phyloP scores from a whole-genome alignment of 1,140 invertebrate species.

The Polypedilum vanderplanki region DNA sequence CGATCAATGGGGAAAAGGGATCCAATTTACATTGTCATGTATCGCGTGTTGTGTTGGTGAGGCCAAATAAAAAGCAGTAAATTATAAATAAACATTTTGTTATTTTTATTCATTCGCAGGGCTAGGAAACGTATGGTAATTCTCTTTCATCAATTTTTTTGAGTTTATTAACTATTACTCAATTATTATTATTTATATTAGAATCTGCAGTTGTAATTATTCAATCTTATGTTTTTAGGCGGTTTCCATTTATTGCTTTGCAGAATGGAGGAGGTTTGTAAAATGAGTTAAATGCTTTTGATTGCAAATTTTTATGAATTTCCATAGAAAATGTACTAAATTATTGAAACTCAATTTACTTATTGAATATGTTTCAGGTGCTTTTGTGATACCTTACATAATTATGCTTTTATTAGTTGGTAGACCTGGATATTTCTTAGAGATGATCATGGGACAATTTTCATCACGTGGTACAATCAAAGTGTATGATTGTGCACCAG shows the following conservation, averaged over 20 bases:
- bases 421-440: slow-evolving; percentile 32
- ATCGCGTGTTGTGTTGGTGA: slow-evolving; percentile 39
- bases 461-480: not conserved
- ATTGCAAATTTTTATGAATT: not conserved
- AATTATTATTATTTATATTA: too few relatives aligned
- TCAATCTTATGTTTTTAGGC: slow-evolving; percentile 51
- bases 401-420: slow-evolving; percentile 70
- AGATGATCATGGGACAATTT: slow-evolving; percentile 26
- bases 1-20: slow-evolving; percentile 34
- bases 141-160: too few relatives aligned
- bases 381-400: slow-evolving; percentile 70
- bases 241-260: slow-evolving; percentile 48
- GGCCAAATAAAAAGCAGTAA: not conserved
- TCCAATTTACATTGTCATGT: slow-evolving; percentile 45
- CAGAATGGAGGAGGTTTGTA: slow-evolving; percentile 43
- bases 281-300: not conserved
- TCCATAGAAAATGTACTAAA: too few relatives aligned
- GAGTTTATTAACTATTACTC: too few relatives aligned
- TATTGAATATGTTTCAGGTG: slow-evolving; percentile 43
- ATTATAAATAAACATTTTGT: not conserved
- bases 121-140: too few relatives aligned
- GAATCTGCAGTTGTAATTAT: too few relatives aligned
- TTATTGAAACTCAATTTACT: not conserved
- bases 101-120: too few relatives aligned
- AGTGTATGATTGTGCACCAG: slow-evolving; percentile 24